phyloP scores from a whole-genome alignment of 1,140 invertebrate genomes.

The Drosophila novamexicana region DNA sequence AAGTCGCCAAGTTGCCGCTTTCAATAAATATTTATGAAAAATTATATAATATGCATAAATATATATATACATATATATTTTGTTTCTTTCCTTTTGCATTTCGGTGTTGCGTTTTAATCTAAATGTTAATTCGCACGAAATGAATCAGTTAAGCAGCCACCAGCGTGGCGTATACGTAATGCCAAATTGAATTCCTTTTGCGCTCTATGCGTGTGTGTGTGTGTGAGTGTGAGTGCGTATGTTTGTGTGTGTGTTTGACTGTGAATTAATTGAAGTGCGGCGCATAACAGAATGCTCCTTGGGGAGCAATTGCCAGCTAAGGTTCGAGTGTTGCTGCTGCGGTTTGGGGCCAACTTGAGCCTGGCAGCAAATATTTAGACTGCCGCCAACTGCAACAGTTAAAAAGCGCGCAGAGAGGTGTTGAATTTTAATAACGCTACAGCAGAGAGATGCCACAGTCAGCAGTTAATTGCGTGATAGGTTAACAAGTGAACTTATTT shows the following conservation, averaged over 20 bases:
- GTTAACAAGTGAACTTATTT: constrained; percentile 9
- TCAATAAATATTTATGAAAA: constrained; percentile 79
- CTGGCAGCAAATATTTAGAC: constrained; percentile 21
- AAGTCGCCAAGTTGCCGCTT: constrained; percentile 36
- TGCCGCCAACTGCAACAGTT: constrained; percentile 8
- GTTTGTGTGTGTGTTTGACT: constrained; percentile 20
- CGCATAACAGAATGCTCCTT: constrained; percentile 63
- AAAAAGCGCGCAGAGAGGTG: constrained; percentile 41
- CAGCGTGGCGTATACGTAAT: constrained; percentile 59
- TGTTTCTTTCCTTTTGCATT: constrained; percentile 9
- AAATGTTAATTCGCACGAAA: constrained; percentile 75
- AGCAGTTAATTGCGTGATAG: constrained; percentile 54
- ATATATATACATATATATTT: constrained; percentile 10
- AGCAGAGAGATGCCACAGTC: constrained; percentile 28
- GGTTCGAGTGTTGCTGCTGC: constrained; percentile 56
- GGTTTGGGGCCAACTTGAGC: constrained; percentile 12
- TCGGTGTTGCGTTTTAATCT: constrained; percentile 68
- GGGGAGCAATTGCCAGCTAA: constrained; percentile 59
- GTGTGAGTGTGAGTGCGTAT: background rate
- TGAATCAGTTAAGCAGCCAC: constrained; percentile 66
- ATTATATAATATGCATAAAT: constrained; percentile 61
- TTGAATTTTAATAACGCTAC: constrained; percentile 60
- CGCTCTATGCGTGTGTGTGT: background rate
- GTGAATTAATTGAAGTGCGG: constrained; percentile 66
- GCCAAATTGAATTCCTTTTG: constrained; percentile 41